phyloP scores from a whole-genome alignment of 2,888 invertebrate genomes.

The Athripsodes cinereus region DNA sequence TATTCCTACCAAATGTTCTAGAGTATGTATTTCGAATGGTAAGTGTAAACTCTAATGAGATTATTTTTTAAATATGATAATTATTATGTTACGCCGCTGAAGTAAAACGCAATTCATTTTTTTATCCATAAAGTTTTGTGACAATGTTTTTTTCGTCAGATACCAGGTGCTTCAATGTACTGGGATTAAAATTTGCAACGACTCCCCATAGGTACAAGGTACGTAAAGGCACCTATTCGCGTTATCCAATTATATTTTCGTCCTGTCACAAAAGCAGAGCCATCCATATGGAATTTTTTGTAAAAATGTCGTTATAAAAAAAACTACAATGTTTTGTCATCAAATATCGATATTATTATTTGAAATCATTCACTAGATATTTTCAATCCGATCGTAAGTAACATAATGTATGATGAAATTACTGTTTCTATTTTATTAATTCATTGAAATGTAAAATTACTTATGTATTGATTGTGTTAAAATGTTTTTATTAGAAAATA shows the following conservation, averaged over 20 bases:
- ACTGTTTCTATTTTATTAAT: not conserved
- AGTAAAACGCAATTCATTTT: constrained; percentile 13
- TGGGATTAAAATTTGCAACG: constrained; percentile 27
- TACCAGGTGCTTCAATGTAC: constrained; percentile 19
- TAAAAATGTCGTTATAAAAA: not conserved
- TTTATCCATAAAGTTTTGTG: constrained; percentile 23
- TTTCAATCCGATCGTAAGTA: no score
- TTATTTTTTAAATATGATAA: no score
- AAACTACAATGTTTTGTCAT: not conserved
- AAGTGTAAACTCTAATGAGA: no score
- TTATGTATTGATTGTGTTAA: not conserved
- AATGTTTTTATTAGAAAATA: not conserved
- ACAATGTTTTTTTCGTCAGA: constrained; percentile 20
- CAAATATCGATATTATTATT: not conserved
- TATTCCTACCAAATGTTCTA: no score
- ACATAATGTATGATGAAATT: no score
- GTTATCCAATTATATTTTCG: constrained; percentile 28
- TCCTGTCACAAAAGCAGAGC: constrained; percentile 22
- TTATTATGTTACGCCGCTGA: not conserved
- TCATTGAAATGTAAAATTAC: not conserved
- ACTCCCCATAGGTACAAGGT: constrained; percentile 5
- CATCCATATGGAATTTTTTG: constrained; percentile 17
- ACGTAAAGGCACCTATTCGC: not conserved
- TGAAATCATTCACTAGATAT: no score
- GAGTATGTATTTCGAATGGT: no score